These are phyloP conservation scores for Herminia tarsipennalis DNA, from an alignment of 2,888 invertebrate species.

Conservation along the genomic window DNA sequence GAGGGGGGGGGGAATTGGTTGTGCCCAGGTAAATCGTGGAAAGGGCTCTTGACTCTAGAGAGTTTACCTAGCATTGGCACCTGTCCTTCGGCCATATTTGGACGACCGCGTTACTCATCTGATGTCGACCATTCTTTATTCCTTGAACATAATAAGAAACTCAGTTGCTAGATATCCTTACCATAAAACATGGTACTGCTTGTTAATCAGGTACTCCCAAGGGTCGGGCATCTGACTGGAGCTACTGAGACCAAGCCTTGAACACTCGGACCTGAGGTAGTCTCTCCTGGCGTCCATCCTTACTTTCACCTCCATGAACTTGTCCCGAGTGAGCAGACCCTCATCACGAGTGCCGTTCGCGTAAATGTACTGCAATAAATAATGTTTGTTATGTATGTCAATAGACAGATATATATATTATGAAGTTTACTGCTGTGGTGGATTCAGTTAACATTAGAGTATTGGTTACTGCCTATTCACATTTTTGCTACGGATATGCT, in stretches of 20 bases:
- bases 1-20: no score
- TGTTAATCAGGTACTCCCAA: constrained; percentile 94
- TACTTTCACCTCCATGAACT: constrained; percentile 85
- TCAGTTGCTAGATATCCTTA: constrained; percentile 58
- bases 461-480: no score
- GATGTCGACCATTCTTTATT: background rate
- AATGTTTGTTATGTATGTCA: constrained; percentile 10
- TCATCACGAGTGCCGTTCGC: constrained; percentile 77
- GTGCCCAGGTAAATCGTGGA: no score
- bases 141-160: background rate
- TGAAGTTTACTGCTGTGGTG: no score
- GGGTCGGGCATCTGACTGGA: constrained; percentile 90
- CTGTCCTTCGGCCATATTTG: no score
- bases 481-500: no score
- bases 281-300: constrained; percentile 86
- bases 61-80: no score
- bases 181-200: constrained; percentile 93
- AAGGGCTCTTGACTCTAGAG: no score
- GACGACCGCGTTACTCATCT: no score
- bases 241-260: constrained; percentile 86
- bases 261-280: constrained; percentile 86
- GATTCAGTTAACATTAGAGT: no score
- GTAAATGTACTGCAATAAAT: constrained; percentile 76
- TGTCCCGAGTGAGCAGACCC: constrained; percentile 73
- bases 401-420: background rate